A percentile compares a stretch with the other conserved stretches of the same genome.
These are phyloP conservation scores for Elephas maximus DNA, from an alignment of 2,113 vertebrate genomes.

Conservation along the genomic window DNA sequence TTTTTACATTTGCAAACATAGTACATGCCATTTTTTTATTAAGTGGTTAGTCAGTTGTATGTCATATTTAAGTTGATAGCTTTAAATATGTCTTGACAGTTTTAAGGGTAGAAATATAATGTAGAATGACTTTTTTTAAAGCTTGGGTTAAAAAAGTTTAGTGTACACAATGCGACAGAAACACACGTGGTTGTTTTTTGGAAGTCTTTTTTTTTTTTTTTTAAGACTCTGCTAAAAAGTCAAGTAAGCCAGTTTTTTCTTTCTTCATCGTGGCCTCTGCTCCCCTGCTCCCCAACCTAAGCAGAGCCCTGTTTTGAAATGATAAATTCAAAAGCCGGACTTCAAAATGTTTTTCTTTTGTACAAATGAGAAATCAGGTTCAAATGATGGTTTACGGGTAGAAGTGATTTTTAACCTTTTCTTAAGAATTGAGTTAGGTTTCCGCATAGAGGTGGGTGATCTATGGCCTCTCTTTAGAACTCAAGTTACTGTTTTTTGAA, in stretches of 20 bases:
- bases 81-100: conserved; percentile 79
- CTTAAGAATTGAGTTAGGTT: conserved; percentile 80
- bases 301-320: conserved; percentile 3
- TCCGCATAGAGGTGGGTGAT: conserved; percentile 71
- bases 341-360: conserved; percentile 71
- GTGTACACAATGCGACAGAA: background rate
- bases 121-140: conserved; percentile 78
- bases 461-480: conserved; percentile 79
- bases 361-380: conserved; percentile 55
- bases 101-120: conserved; percentile 84
- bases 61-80: conserved; percentile 78
- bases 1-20: conserved; percentile 51
- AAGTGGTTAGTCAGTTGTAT: background rate
- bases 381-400: conserved; percentile 44
- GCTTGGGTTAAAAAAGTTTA: conserved; percentile 80
- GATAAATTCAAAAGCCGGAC: conserved; percentile 44
- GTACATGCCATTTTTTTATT: conserved; percentile 23
- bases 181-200: background rate
- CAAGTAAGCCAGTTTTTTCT: background rate
- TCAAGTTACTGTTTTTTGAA: conserved; percentile 80
- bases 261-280: background rate
- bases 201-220: background rate
- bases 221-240: background rate
- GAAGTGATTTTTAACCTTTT: conserved; percentile 75
- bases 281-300: background rate